These are phyloP conservation scores for Myoxocephalus aenaeus DNA, from an alignment of 2,797 vertebrate genomes.

Conservation along the genomic window DNA sequence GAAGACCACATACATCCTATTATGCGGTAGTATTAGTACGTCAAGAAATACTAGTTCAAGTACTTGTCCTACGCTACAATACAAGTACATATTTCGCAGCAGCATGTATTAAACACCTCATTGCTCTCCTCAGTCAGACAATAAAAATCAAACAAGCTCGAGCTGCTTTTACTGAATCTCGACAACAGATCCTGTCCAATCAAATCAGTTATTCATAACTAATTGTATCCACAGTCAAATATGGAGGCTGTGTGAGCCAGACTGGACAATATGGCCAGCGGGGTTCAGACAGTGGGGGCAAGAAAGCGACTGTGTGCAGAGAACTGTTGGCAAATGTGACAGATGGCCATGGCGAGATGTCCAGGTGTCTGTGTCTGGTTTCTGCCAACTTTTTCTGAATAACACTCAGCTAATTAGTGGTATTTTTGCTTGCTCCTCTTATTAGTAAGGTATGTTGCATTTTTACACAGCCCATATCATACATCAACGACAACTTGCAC, in stretches of 20 bases:
- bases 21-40: background rate
- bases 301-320: slow-evolving; percentile 44
- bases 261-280: slow-evolving; percentile 42
- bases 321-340: slow-evolving; percentile 54
- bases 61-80: background rate
- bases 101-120: background rate
- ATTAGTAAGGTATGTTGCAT: background rate
- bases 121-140: background rate
- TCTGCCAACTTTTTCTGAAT: slow-evolving; percentile 38
- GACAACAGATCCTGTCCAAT: background rate
- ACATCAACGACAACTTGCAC: background rate
- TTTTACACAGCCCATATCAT: background rate
- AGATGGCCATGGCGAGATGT: slow-evolving; percentile 70
- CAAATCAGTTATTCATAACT: background rate
- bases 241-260: slow-evolving; percentile 5
- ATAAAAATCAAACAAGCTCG: background rate
- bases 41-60: background rate
- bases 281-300: slow-evolving; percentile 41
- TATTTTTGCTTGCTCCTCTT: background rate
- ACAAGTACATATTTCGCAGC: background rate
- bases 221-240: background rate
- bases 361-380: slow-evolving; percentile 40
- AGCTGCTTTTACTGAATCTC: background rate
- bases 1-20: background rate
- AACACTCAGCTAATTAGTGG: slow-evolving; percentile 23